Base-by-base conservation (phyloP, 1,140 invertebrate genomes). In the Holotrichia oblita region DNA sequence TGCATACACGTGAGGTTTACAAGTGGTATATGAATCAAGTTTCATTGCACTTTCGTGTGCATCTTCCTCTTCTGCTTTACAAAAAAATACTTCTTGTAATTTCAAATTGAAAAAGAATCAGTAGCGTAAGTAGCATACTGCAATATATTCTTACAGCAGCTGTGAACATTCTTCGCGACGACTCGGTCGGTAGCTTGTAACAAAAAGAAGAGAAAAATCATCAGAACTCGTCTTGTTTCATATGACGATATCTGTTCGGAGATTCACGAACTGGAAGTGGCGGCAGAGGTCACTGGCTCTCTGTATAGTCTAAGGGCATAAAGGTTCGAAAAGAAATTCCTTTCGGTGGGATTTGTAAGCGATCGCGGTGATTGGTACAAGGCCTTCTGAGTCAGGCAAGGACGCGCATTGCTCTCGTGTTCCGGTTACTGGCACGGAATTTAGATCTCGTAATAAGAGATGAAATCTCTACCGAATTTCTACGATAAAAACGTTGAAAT, bases 331-430 rank as follows among this genome's bases (percentile, higher is more conserved):
- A 55, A 55, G 48, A 55, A 55, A 55, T 55, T 55, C 48, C 48
- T 17, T 55, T 55, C 48, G 48, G 48, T 55, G 14, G 48, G 48
- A 55, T 55, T 55, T 40, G 64, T 72, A 40, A 34, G 24, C 61
- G 24, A 64, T 22, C 61, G 61, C 34, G 24, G 34, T 72, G 64
- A 72, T 72, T 79, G 75, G 79, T 81, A 79, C 82, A 83, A 83
- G 82, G 82, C 79, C 82, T 81, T 81, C 82, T 83, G 82, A 83
- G 79, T 83, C 82, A 82, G 79, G 82, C 82, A 83, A 83, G 82
- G 82, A 81, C 82, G 82, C 81, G 77, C 82, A 76, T 83, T 83
- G 82, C 79, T 83, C 81, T 83, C 73, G 80, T 83, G 82, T 83
- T 83, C 82, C 82, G 82, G 82, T 83, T 81, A 41, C 48, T 72